These are phyloP conservation scores for Trachymyrmex cornetzi DNA, from an alignment of 1,140 invertebrate species.

Conservation along the genomic window DNA sequence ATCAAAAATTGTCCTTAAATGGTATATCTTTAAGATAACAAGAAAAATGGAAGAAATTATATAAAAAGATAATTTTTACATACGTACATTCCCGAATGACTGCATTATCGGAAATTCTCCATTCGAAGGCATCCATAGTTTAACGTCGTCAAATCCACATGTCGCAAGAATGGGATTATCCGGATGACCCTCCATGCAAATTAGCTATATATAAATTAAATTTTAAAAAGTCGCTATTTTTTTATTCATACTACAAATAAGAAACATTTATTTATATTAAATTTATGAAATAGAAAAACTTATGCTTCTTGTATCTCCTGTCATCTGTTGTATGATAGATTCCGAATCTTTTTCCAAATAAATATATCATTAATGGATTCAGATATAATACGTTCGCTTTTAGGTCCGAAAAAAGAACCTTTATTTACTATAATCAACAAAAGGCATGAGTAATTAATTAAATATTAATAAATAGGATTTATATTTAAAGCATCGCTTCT, in stretches of 20 bases:
- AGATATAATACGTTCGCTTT: constrained; percentile 96
- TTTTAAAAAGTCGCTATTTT: constrained; percentile 5
- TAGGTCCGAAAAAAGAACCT: constrained; percentile 93
- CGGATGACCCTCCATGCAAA: constrained; percentile 97
- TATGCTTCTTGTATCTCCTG: constrained; percentile 95
- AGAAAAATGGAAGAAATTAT: constrained; percentile 54
- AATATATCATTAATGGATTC: constrained; percentile 98
- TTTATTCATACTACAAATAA: neutral
- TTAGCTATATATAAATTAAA: constrained; percentile 89
- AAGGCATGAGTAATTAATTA: neutral
- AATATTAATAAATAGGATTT: neutral
- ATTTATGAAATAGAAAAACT: constrained; percentile 80
- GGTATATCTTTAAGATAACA: neutral
- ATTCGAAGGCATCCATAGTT: constrained; percentile 95
- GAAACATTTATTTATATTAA: constrained; percentile 32
- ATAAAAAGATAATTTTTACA: constrained; percentile 17
- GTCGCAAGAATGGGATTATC: constrained; percentile 95
- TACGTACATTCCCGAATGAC: constrained; percentile 86
- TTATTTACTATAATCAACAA: constrained; percentile 92
- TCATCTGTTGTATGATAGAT: constrained; percentile 95
- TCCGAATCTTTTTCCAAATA: constrained; percentile 96
- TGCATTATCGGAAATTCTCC: constrained; percentile 87
- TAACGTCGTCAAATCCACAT: constrained; percentile 95
- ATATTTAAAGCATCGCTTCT: too few species aligned
- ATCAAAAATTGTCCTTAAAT: neutral